Evolutionary conservation across 2,797 vertebrate genomes (phyloP), one percentile per base, ranked within the genome.

Genomic region (Myotis planiceps): DNA sequence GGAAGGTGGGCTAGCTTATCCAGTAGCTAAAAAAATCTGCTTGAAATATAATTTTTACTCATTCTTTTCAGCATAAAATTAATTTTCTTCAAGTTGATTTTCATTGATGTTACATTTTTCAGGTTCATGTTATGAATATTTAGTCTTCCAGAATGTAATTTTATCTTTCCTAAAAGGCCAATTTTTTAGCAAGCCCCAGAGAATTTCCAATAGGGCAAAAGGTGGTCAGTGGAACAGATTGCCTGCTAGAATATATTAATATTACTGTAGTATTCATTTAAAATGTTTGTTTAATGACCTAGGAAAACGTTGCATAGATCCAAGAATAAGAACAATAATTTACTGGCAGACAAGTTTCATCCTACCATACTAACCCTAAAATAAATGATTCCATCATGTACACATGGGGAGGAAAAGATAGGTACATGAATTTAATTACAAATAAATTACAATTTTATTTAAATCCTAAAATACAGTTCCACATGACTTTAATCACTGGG

Each of bases 171-270:
- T 94, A 87, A 93, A 93, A 78, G 63, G 84, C 25, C 27, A 79
- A 55, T 95, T 93, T 96, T 90, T 89, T 84, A 96, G 84, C 45
- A 84, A 94, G 80, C 75, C 85, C 45, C 27, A 82, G 86, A 94
- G 55, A 93, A 92, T 93, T 95, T 95, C 55, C 76, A 90, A 18
- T 39, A 92, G 55, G 60, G 89, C 58, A 97, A 96, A 96, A 93
- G 32, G 72, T 97, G 87, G 66, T 96, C 83, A 94, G 72, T 94
- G 82, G 92, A 96, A 95, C 88, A 90, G 71, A 96, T 0, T 92
- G 45, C n/a, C 55, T 84, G 79, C 15, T 87, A 91, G 68, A 82
- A 92, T 60, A 34, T 16, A 83, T 88, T 78, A 91, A 92, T 85
- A 94, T 78, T 79, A 94, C 69, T 68, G 7, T 14, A 79, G 39